Evolutionary conservation across 2,888 invertebrate genomes (phyloP).

Genomic region (Agrotis segetum): DNA sequence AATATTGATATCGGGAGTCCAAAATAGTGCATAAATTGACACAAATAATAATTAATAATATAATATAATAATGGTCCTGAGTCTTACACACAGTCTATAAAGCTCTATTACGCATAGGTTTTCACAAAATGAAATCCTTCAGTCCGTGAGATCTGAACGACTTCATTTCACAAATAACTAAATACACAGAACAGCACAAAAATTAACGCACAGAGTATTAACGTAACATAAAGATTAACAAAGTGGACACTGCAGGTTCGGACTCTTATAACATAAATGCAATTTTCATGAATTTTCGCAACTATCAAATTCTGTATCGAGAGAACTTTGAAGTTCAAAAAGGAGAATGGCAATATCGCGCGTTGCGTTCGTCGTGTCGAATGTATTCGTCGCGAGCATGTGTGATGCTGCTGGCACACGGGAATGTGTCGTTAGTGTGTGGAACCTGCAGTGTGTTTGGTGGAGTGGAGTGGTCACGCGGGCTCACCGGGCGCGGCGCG

Average conservation of each 20-base stretch:
- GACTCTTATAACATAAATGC: conserved; percentile 82
- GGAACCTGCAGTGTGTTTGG: conserved; percentile 84
- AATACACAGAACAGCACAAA: conserved; percentile 87
- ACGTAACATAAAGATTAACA: conserved; percentile 79
- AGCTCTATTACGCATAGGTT: conserved; percentile 84
- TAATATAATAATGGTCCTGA: conserved; percentile 87
- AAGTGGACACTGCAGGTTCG: conserved; percentile 83
- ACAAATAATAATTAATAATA: conserved; percentile 76
- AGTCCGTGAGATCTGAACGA: conserved; percentile 66
- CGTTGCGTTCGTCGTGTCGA: conserved; percentile 66
- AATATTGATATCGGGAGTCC: conserved; percentile 74
- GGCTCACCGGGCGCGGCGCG: conserved; percentile 91
- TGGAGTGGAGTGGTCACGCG: conserved; percentile 83
- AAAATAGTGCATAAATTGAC: conserved; percentile 83
- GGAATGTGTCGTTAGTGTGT: conserved; percentile 82
- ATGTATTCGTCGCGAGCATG: conserved; percentile 60
- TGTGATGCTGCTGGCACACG: conserved; percentile 56
- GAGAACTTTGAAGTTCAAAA: conserved; percentile 56
- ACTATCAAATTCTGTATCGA: conserved; percentile 56
- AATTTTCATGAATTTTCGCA: conserved; percentile 70
- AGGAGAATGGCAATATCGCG: conserved; percentile 57
- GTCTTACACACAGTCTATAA: conserved; percentile 88
- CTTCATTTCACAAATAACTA: conserved; percentile 80
- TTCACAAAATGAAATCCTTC: conserved; percentile 77
- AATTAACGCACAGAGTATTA: conserved; percentile 84